phyloP scores from a whole-genome alignment of 2,888 invertebrate genomes.

The Hermaeophaga mercurialis region DNA sequence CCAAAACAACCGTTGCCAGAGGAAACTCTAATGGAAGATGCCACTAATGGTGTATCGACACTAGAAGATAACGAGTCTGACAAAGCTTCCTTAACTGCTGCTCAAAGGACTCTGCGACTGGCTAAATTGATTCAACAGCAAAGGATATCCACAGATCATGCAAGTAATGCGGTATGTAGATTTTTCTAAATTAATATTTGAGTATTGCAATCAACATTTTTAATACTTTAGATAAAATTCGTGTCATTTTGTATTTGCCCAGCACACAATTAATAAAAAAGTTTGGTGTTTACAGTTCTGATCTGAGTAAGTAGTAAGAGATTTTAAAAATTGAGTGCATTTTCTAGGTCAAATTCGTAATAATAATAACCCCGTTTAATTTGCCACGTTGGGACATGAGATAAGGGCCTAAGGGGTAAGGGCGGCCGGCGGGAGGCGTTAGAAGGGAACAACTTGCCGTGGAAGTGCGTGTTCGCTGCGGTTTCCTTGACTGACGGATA shows the following conservation, averaged over 20 bases:
- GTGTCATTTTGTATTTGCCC: too few relatives aligned
- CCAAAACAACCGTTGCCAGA: slow-evolving; percentile 53
- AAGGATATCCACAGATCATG: slow-evolving; percentile 57
- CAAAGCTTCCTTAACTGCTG: slow-evolving; percentile 67
- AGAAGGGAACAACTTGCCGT: slow-evolving; percentile 2
- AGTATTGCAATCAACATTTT: too few relatives aligned
- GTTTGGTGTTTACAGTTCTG: too few relatives aligned
- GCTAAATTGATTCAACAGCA: slow-evolving; percentile 71
- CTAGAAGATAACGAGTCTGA: slow-evolving; percentile 47
- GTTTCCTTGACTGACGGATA: slow-evolving; percentile 17
- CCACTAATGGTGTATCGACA: slow-evolving; percentile 39
- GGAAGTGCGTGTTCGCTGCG: slow-evolving; percentile 17
- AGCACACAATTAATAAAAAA: too few relatives aligned
- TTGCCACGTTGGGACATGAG: slow-evolving; percentile 13
- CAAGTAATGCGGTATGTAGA: slow-evolving; percentile 12
- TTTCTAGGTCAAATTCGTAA: slow-evolving; percentile 27
- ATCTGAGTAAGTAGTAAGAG: too few relatives aligned
- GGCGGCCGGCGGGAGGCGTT: slow-evolving; percentile 1
- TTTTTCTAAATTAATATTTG: too few relatives aligned
- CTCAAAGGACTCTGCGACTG: slow-evolving; percentile 71
- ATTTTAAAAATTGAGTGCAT: too few relatives aligned
- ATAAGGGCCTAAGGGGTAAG: slow-evolving; percentile 17
- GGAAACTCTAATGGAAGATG: slow-evolving; percentile 26
- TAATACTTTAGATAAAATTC: too few relatives aligned
- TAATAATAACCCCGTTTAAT: slow-evolving; percentile 24